A percentile compares a stretch with the other conserved stretches of the same genome.
These are phyloP conservation scores for Myxocyprinus asiaticus DNA, from an alignment of 2,113 vertebrate species.

Conservation along the genomic window DNA sequence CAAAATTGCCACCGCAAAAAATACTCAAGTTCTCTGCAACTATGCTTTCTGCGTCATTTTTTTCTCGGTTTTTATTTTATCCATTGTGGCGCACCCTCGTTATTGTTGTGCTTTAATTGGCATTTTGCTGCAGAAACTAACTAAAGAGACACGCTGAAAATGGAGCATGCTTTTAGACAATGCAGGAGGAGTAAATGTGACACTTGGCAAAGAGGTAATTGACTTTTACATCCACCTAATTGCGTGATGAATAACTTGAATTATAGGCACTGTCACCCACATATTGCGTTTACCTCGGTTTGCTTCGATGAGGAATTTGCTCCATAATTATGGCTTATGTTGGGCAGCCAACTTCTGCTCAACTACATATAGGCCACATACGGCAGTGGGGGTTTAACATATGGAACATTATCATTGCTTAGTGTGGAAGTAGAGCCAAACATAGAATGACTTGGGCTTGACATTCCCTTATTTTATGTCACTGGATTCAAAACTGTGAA, in stretches of 20 bases:
- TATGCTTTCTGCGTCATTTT: conserved; percentile 1
- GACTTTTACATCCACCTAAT: conserved; percentile 64
- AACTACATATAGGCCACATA: conserved; percentile 15
- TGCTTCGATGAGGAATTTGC: not conserved
- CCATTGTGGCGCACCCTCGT: conserved; percentile 54
- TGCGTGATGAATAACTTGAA: conserved; percentile 64
- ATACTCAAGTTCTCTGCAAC: conserved; percentile 17
- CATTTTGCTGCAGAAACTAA: conserved; percentile 44
- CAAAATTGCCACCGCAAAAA: conserved; percentile 23
- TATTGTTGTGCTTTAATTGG: conserved; percentile 66
- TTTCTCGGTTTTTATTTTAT: not conserved
- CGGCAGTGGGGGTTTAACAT: too few relatives aligned
- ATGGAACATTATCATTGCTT: too few relatives aligned
- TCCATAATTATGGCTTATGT: conserved; percentile 65
- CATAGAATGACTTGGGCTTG: too few relatives aligned
- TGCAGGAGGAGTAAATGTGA: conserved; percentile 53
- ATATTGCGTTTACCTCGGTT: conserved; percentile 58
- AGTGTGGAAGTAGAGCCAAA: too few relatives aligned
- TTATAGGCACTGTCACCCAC: conserved; percentile 61
- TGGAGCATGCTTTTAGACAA: not conserved
- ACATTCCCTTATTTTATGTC: too few relatives aligned
- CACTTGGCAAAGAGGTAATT: conserved; percentile 65
- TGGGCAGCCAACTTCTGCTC: conserved; percentile 40
- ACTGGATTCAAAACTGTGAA: too few relatives aligned
- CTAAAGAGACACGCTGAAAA: not conserved